Percentiles rank a stretch among this genome's conserved stretches.
These are phyloP conservation scores for Catonia carolina DNA, from an alignment of 2,888 invertebrate species.

Conservation along the genomic window DNA sequence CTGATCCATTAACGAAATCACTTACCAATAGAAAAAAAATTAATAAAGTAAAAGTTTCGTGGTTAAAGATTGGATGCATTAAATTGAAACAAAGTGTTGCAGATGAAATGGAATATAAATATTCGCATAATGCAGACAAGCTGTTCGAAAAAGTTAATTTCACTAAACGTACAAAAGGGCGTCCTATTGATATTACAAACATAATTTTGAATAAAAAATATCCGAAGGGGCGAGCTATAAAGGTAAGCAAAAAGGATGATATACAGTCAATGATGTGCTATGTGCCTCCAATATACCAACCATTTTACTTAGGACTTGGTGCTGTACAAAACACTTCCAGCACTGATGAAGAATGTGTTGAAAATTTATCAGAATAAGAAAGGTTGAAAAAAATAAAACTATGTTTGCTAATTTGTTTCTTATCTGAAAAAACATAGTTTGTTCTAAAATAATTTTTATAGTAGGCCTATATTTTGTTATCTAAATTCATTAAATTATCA, in stretches of 20 bases:
- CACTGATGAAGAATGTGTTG: too few species aligned
- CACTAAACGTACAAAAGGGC: neutral
- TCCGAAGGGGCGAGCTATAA: neutral
- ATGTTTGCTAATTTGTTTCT: too few species aligned
- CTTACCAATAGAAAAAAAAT: constrained; percentile 1
- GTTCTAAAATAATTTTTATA: too few species aligned
- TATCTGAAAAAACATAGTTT: too few species aligned
- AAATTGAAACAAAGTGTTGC: neutral
- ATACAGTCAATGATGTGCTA: neutral
- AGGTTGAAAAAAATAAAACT: too few species aligned
- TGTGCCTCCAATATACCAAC: constrained; percentile 2
- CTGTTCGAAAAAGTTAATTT: neutral
- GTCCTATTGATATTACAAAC: neutral
- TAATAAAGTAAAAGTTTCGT: neutral
- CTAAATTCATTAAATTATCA: too few species aligned
- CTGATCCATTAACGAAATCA: neutral
- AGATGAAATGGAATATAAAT: neutral
- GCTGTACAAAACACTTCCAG: too few species aligned
- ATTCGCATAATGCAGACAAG: neutral
- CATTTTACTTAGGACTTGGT: too few species aligned
- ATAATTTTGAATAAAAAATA: neutral
- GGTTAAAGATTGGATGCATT: constrained; percentile 3
- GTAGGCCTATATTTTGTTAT: too few species aligned
- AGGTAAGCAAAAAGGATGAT: constrained; percentile 1
- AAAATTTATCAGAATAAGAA: too few species aligned